Evolutionary conservation across 2,888 invertebrate genomes (phyloP), one percentile per base, ranked within the genome.

Genomic region (Lithosia quadra): DNA sequence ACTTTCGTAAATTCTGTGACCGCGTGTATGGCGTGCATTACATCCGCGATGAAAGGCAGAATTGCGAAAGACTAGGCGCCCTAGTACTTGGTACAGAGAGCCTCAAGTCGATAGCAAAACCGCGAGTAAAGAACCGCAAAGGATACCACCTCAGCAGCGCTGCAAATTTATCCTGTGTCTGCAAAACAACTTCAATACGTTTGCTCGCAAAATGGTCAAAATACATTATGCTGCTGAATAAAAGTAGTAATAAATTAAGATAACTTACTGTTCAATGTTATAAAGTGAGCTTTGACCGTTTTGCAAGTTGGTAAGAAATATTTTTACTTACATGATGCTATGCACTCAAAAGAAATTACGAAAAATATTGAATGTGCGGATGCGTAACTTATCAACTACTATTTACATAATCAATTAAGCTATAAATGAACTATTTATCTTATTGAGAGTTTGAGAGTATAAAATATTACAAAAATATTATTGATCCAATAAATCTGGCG

Each of bases 81-180:
- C 91, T 86, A 91, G 85, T 81, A 79, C 75, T 68, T 61, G 69
- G 81, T 82, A 91, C 93, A 91, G 91, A 92, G 92, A 92, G 92
- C 36, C 70, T 82, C 83, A 85, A 89, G 88, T 86, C 89, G 86
- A 84, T 86, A 79, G 86, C 90, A 92, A 93, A 82, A 88, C 91
- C 88, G 86, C 86, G 76, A 71, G 71, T 71, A 61, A 73, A 84
- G 75, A 74, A 82, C 81, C 74, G 81, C 77, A 68, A 63, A 74
- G 69, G 72, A 79, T 75, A 80, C 77, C 82, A 82, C 79, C 80
- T 77, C 76, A 72, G 73, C 81, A 76, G 80, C 79, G 82, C 79
- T 78, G 78, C 80, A 73, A 72, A 75, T 72, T 68, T 78, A 79
- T 80, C 82, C 72, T 73, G 80, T 77, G 78, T 84, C 89, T 88